Conservation (phyloP, 2,113 vertebrate species). For the Hemibagrus wyckioides region DNA sequence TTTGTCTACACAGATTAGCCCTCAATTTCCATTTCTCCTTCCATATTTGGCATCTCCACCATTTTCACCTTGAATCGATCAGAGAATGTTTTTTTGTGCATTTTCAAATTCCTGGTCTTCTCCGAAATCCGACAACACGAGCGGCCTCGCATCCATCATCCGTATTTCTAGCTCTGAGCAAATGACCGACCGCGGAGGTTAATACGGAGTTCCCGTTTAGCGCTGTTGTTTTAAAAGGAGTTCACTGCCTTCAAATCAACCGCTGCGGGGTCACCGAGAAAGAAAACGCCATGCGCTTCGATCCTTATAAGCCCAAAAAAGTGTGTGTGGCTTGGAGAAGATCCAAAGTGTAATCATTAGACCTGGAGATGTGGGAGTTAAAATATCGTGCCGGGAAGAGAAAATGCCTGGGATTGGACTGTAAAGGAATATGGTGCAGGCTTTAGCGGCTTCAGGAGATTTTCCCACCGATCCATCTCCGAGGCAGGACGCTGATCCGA, state of each 20-base stretch:
- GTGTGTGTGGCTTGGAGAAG: slow-evolving; percentile 43
- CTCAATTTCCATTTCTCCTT: slow-evolving; percentile 11
- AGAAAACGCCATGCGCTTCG: slow-evolving; percentile 18
- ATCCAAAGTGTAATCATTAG: slow-evolving; percentile 39
- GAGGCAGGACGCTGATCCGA: not conserved
- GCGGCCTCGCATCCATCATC: slow-evolving; percentile 45
- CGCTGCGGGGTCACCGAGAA: slow-evolving; percentile 42
- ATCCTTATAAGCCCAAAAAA: slow-evolving; percentile 51
- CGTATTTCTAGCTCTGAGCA: slow-evolving; percentile 24
- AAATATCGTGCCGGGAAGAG: not conserved
- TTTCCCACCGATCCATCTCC: not conserved
- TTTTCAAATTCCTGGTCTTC: slow-evolving; percentile 22
- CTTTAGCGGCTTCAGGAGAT: not conserved
- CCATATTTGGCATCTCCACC: slow-evolving; percentile 34
- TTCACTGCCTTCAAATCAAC: slow-evolving; percentile 50
- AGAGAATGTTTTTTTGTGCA: slow-evolving; percentile 31
- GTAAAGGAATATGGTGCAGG: not conserved
- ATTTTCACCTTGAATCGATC: slow-evolving; percentile 47
- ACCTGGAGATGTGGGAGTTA: slow-evolving; percentile 16
- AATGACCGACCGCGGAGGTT: slow-evolving; percentile 22
- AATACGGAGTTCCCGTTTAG: slow-evolving; percentile 46
- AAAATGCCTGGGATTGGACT: not conserved
- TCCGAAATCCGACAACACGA: slow-evolving; percentile 28
- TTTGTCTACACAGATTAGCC: slow-evolving; percentile 20
- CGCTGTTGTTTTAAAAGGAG: slow-evolving; percentile 52